Base-by-base conservation (phyloP, 2,797 vertebrate species). In the Macroramphosus scolopax region DNA sequence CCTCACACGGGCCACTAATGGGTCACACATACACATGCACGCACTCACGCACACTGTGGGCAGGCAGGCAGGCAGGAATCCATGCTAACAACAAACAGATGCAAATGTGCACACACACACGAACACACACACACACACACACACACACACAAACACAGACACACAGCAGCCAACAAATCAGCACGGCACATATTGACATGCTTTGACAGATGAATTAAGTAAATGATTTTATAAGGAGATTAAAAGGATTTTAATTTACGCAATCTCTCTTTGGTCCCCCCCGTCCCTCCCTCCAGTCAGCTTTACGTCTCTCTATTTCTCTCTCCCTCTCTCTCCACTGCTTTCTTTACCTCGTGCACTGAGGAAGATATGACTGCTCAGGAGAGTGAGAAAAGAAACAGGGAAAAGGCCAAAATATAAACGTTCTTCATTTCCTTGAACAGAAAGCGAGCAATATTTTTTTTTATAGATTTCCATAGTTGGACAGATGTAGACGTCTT, bases 201-300 rank as follows among this genome's bases (percentile, higher is more conserved):
- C 81, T 88, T 88, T 90, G 87, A 91, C 87, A 87, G 90, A 89
- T 88, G 88, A 91, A 91, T 91, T 89, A 92, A 92, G 89, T 90
- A 90, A 92, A 92, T 91, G 89, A 91, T 91, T 90, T 90, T 89
- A 89, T 90, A 91, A 90, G 87, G 88, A 91, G 89, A 91, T 92
- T 92, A 91, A 89, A 88, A 86, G 87, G 89, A 90, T 90, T 91
- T 91, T 88, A 90, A 92, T 91, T 91, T 87, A 85, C 75, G 73
- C 88, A 87, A 89, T 89, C 86, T 88, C 86, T 77, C 83, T 89
- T 81, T 85, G 77, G 77, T 78, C 63, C 68, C 65, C 24, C 37
- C 75, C 63, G 33, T 81, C 73, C 78, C 80, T 78, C 77, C 82
- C 87, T 83, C 80, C 68, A 69, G 72, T 75, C 80, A 70, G 76